phyloP scores from a whole-genome alignment of 2,113 vertebrate genomes.

The Calidris pugnax region DNA sequence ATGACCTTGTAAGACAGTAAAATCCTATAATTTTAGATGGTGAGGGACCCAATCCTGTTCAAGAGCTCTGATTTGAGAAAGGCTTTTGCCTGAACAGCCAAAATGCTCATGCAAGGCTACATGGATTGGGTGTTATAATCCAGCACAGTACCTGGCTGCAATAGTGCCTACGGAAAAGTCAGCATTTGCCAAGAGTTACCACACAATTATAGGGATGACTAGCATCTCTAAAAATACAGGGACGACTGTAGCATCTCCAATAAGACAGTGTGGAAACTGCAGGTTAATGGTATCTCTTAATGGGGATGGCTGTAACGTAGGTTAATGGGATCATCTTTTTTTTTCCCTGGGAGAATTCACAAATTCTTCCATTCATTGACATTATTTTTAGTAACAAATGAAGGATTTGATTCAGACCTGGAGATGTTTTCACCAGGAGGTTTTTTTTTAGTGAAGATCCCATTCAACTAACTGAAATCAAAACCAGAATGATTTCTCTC shows the following conservation, averaged over 20 bases:
- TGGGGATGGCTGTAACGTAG: conserved; percentile 43
- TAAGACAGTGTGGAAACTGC: conserved; percentile 5
- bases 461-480: not conserved
- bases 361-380: conserved; percentile 44
- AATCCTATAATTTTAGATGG: not conserved
- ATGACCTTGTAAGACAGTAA: not conserved
- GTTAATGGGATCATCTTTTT: conserved; percentile 63
- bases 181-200: not conserved
- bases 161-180: not conserved
- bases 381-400: conserved; percentile 52
- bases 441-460: not conserved
- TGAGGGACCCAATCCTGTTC: not conserved
- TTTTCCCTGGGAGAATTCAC: conserved; percentile 52
- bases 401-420: not conserved
- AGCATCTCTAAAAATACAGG: not conserved
- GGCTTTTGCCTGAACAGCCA: not conserved
- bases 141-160: not conserved
- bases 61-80: not conserved
- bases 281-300: conserved; percentile 53
- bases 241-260: not conserved
- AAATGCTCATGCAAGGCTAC: not conserved
- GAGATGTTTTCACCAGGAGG: not conserved
- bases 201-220: not conserved
- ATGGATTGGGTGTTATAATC: not conserved
- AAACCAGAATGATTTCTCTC: accelerated